Evolutionary conservation across 2,888 invertebrate species (phyloP), one percentile per base, ranked within the genome.

Genomic region (Drosophila fulvimacula): DNA sequence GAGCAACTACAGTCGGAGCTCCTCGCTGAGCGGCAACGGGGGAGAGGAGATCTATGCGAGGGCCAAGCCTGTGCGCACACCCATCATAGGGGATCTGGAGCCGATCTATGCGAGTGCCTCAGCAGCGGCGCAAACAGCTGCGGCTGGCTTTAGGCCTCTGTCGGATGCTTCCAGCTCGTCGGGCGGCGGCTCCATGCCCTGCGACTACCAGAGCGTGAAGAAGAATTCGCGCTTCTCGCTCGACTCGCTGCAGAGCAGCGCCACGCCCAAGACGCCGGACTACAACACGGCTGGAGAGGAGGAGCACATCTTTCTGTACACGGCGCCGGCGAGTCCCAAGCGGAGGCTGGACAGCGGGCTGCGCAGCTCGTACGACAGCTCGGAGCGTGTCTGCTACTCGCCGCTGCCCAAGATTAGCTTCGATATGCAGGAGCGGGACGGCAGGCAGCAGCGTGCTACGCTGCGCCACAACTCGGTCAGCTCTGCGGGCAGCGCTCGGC

Each of bases 231-330:
- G 92, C 27, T 92, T 92, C 72, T 92, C 92, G 0, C 69, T 92
- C 69, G 92, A 92, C 64, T 92, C 92, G 2, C 74, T 92, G 64
- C 92, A 92, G 48, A 92, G 92, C 56, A 92, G 92, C 62, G 89
- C 89, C 42, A 92, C 92, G 7, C 90, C 92, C 51, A 92, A 92
- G 73, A 92, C 92, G 0, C 92, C 92, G 0, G 92, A 92, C 41
- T 92, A 92, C 49, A 84, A 88, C 21, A 90, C 90, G 1, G 89
- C 88, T 24, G 89, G 90, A 15, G 91, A 90, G 63, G 92, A 92
- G 69, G 92, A 92, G 59, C 91, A 87, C 69, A 90, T 92, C 19
- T 92, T 92, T 55, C 77, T 92, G 4, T 93, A 92, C 46, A 91
- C 92, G 1, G 91, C 92, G 3, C 91, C 92, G 7, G 92, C 91